Evolutionary conservation across 2,113 vertebrate genomes (phyloP).

Genomic region (Vulpes ferrilata): DNA sequence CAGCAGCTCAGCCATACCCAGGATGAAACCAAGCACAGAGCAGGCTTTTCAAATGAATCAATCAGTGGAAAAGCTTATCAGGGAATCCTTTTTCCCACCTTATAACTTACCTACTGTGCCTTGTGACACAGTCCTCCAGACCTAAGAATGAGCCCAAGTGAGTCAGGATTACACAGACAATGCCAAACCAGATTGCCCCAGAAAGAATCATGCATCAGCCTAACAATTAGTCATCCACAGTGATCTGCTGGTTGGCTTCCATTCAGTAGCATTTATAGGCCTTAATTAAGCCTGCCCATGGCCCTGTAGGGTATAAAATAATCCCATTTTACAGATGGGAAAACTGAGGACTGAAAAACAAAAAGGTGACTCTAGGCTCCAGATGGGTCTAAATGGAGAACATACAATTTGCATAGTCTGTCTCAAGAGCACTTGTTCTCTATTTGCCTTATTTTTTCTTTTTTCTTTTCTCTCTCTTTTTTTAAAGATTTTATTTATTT

Average conservation of each 20-base stretch:
- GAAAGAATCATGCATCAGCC: neutral
- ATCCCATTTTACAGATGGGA: neutral
- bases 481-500: too few relatives aligned
- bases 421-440: neutral
- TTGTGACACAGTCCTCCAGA: neutral
- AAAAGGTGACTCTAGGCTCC: neutral
- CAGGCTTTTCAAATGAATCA: neutral
- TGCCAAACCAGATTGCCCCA: neutral
- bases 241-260: neutral
- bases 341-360: neutral
- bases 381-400: neutral
- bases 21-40: neutral
- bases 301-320: neutral
- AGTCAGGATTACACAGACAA: neutral
- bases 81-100: neutral
- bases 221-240: neutral
- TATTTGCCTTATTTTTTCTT: neutral
- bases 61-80: neutral
- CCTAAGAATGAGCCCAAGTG: neutral
- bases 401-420: neutral
- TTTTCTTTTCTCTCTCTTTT: too few relatives aligned
- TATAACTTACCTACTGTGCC: neutral
- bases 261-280: neutral
- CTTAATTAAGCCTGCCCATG: neutral
- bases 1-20: neutral